Evolutionary conservation across 2,113 vertebrate genomes (phyloP), one percentile per base, ranked within the genome.

Genomic region (Clinocottus analis): DNA sequence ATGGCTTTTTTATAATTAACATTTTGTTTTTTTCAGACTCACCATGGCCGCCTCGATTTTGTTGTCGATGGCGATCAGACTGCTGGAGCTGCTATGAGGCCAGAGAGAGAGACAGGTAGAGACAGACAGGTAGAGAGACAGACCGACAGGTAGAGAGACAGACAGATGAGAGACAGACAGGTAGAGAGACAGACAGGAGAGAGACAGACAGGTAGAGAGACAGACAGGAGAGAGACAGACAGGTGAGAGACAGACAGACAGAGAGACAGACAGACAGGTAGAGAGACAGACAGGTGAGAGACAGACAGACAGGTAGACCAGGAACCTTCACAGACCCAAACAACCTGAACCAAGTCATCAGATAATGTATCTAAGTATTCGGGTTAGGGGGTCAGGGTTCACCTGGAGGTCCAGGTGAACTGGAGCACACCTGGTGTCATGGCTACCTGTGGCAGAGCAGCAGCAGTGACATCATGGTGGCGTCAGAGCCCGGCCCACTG

Each of bases 31-130:
- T n/a, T n/a, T n/a, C 23, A 27, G 3, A 82, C 96, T 95, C 90
- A 96, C 96, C 96, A 96, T 95, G 58, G 95, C 95, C 83, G 95
- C 94, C 65, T 96, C 94, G 0, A 96, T 96, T 91, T 95, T 96
- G 93, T 95, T 95, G 92, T 96, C 95, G 5, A 96, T 95, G 85
- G 94, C 91, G 1, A 93, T 83, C 88, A 94, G 90, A 81, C 93
- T 92, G 86, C 80, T 90, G 76, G 94, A 92, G 35, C 91, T 79
- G 61, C 95, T 96, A 87, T 4, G 83, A 91, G 43, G 84, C 27
- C 21, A 89, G 11, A 51, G 23, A 61, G 5, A 55, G 14, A 64
- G 2, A 3, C 29, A 55, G 31, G 7, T 21, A 65, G 27, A 39
- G 17, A 61, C 14, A 68, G 27, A 71, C 21, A 68, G 31, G 4